Evolutionary conservation across 2,113 vertebrate species (phyloP).

Genomic region (Hemiprocne comata): DNA sequence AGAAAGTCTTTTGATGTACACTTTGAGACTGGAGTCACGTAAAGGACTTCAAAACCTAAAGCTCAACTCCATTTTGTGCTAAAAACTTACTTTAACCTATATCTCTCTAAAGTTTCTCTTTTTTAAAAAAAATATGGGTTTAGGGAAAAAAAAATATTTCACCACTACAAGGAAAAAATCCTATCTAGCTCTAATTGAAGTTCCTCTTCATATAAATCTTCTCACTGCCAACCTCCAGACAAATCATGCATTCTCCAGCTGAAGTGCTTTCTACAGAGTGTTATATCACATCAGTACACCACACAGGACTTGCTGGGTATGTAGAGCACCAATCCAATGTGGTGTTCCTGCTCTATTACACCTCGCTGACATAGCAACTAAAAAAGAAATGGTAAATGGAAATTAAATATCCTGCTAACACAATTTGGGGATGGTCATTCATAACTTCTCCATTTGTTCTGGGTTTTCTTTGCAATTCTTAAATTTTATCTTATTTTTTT

Average conservation of each 20-base stretch:
- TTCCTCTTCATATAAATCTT: background rate
- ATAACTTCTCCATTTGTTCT: background rate
- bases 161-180: background rate
- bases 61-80: background rate
- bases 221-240: background rate
- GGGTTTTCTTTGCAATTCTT: background rate
- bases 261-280: background rate
- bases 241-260: background rate
- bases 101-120: no score
- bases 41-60: background rate
- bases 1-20: background rate
- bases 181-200: background rate
- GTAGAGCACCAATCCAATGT: background rate
- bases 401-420: background rate
- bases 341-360: background rate
- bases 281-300: accelerated
- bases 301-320: background rate
- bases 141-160: no score
- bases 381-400: background rate
- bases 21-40: background rate
- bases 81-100: no score
- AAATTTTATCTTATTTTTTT: background rate
- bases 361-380: background rate
- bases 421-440: background rate
- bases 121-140: no score